Conservation (phyloP, 2,888 invertebrate species). For the Ferrisia virgata region DNA sequence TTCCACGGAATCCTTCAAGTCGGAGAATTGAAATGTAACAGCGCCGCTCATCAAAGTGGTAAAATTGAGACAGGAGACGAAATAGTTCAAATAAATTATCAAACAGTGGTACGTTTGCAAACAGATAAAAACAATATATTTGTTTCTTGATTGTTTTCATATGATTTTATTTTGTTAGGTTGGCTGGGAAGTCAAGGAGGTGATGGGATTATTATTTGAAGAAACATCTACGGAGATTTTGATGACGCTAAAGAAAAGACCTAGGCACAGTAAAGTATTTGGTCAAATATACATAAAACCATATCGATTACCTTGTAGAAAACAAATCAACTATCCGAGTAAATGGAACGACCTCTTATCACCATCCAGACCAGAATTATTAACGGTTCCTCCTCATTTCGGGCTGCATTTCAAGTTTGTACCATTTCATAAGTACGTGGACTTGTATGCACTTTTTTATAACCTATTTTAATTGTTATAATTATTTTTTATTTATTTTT, state of each 20-base stretch:
- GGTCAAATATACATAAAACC: constrained; percentile 72
- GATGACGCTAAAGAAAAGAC: constrained; percentile 77
- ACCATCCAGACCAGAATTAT: constrained; percentile 62
- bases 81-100: constrained; percentile 79
- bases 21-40: constrained; percentile 83
- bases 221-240: constrained; percentile 78
- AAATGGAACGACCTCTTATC: constrained; percentile 69
- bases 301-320: constrained; percentile 69
- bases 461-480: too few species aligned
- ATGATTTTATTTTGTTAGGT: constrained; percentile 56
- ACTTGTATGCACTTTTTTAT: not conserved
- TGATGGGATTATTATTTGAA: constrained; percentile 67
- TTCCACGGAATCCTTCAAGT: constrained; percentile 76
- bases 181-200: constrained; percentile 78
- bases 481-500: too few species aligned
- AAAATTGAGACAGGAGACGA: constrained; percentile 95
- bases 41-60: constrained; percentile 86
- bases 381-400: constrained; percentile 58
- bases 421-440: not conserved
- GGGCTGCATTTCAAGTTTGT: constrained; percentile 9
- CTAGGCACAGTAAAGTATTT: constrained; percentile 75
- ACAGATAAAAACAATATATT: not conserved
- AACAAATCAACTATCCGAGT: constrained; percentile 58
- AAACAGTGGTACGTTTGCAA: constrained; percentile 55
- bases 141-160: not conserved